These are phyloP conservation scores for Crepidodera aurea DNA, from an alignment of 2,888 invertebrate genomes.

Conservation along the genomic window DNA sequence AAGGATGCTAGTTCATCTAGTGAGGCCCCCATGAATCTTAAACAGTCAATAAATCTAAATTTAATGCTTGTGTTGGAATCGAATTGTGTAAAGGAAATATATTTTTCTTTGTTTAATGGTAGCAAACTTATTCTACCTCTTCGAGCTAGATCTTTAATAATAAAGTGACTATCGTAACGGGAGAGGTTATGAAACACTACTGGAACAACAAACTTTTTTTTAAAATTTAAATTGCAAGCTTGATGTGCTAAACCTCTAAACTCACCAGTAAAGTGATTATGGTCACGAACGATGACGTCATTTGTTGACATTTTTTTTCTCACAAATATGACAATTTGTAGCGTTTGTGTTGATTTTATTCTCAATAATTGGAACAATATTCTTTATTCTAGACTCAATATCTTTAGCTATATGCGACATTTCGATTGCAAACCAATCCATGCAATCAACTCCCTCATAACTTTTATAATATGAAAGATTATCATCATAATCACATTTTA, in stretches of 20 bases:
- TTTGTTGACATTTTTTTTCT: conserved; percentile 24
- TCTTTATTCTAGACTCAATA: conserved; percentile 32
- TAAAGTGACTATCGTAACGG: conserved; percentile 50
- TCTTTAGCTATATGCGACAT: conserved; percentile 33
- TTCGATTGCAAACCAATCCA: conserved; percentile 41
- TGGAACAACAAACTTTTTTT: conserved; percentile 47
- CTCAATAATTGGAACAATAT: conserved; percentile 34
- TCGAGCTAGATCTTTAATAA: no score
- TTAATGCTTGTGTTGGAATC: conserved; percentile 30
- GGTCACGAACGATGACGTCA: conserved; percentile 45
- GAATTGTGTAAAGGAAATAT: conserved; percentile 49
- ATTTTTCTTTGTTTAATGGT: conserved; percentile 53
- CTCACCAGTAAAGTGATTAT: conserved; percentile 48
- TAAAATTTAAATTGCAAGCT: conserved; percentile 52
- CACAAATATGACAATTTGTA: conserved; percentile 43
- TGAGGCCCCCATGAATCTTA: conserved; percentile 48
- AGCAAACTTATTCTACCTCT: no score
- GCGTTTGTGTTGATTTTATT: not conserved
- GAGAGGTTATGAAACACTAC: conserved; percentile 51
- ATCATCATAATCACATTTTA: conserved; percentile 45
- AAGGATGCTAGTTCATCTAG: conserved; percentile 45
- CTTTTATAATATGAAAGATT: conserved; percentile 36
- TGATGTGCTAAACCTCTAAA: conserved; percentile 47
- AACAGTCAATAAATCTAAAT: conserved; percentile 46
- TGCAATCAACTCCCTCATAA: conserved; percentile 40